Percentiles rank a stretch among this genome's conserved stretches.
Evolutionary conservation across 2,113 vertebrate genomes (phyloP).

Genomic region (Corythornis madagascariensis): DNA sequence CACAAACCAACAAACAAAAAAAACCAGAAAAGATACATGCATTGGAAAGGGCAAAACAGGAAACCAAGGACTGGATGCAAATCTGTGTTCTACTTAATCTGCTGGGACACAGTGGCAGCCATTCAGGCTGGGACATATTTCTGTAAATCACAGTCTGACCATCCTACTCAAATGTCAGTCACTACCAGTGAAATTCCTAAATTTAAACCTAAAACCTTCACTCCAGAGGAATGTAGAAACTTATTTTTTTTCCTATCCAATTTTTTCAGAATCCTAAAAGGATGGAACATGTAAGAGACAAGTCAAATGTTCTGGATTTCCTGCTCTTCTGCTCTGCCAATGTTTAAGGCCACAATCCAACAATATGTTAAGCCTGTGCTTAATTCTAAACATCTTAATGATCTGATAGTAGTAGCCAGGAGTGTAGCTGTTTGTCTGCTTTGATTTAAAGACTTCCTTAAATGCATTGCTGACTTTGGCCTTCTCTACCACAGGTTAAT

Average conservation of each 20-base stretch:
- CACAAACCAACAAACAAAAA: too few species aligned
- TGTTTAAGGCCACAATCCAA: neutral
- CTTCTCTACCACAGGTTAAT: conserved; percentile 36
- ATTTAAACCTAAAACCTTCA: neutral
- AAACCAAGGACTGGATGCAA: conserved; percentile 2
- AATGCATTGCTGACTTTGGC: conserved; percentile 18
- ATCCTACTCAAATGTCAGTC: neutral
- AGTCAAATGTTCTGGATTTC: neutral
- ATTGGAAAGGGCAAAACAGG: neutral
- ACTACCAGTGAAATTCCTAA: neutral
- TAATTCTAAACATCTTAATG: neutral
- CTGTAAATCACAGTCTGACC: neutral
- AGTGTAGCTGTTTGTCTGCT: conserved; percentile 4
- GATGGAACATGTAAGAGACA: neutral
- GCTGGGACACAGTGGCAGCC: neutral
- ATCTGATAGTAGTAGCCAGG: neutral
- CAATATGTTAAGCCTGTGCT: neutral
- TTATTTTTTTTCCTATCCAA: neutral
- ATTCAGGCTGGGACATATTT: neutral
- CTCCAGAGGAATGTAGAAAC: neutral
- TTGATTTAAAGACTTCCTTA: conserved; percentile 52
- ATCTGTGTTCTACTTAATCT: neutral
- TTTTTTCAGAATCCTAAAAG: neutral
- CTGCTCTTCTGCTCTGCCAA: neutral
- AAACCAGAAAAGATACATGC: neutral